These are phyloP conservation scores for Eurytoma adleriae DNA, from an alignment of 2,888 invertebrate genomes.

Conservation along the genomic window DNA sequence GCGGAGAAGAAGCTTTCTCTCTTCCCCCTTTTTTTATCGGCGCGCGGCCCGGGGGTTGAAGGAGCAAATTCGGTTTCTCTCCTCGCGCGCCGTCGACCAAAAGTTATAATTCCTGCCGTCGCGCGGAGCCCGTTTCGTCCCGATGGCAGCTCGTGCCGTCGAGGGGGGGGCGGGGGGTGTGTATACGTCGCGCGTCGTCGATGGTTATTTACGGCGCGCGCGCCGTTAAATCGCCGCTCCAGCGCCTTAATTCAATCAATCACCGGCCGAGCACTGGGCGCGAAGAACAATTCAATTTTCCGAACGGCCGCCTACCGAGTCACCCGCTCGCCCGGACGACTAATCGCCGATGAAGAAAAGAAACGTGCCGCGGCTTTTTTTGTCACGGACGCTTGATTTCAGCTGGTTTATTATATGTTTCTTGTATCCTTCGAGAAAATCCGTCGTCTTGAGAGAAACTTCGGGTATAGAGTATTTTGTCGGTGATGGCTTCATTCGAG, in stretches of 20 bases:
- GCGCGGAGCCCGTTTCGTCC: not conserved
- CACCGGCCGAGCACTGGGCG: conserved; percentile 1
- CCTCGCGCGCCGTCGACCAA: too few species aligned
- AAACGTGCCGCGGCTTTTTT: not conserved
- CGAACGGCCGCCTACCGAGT: conserved; percentile 7
- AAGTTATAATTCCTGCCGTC: too few species aligned
- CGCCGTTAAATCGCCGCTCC: not conserved
- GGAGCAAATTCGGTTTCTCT: too few species aligned
- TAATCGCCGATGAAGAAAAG: not conserved
- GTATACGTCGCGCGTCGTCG: not conserved
- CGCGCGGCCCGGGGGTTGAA: too few species aligned
- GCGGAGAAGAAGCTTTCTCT: not conserved
- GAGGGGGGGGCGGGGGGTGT: not conserved
- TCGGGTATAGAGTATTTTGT: too few species aligned
- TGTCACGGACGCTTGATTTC: too few species aligned
- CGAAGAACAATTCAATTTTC: conserved; percentile 43
- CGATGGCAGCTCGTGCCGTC: not conserved
- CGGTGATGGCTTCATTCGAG: too few species aligned
- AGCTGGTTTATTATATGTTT: not conserved
- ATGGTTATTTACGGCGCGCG: conserved; percentile 31
- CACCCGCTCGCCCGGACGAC: not conserved
- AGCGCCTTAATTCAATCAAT: conserved; percentile 36
- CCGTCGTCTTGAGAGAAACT: too few species aligned
- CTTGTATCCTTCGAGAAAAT: too few species aligned
- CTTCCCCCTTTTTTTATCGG: too few species aligned